A percentile compares a stretch with the other conserved stretches of the same genome.
phyloP scores from a whole-genome alignment of 2,888 invertebrate species.

The Ethmia dodecea region DNA sequence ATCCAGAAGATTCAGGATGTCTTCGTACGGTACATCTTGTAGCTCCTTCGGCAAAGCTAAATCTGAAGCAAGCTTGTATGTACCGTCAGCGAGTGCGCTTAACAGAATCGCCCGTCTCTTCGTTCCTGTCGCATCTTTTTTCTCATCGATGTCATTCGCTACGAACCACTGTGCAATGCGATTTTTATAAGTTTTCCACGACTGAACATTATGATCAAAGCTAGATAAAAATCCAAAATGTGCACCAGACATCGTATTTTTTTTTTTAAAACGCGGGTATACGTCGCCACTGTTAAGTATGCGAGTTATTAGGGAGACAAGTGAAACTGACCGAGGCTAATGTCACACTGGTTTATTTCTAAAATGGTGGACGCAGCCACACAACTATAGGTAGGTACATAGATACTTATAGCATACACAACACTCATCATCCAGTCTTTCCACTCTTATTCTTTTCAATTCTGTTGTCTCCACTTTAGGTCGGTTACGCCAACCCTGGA shows the following conservation, averaged over 20 bases:
- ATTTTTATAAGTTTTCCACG: constrained; percentile 4
- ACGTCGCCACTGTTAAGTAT: background rate
- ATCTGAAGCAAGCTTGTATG: constrained; percentile 1
- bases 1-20: constrained; percentile 3
- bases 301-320: background rate
- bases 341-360: no score
- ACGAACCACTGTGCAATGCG: background rate
- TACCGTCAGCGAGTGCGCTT: constrained; percentile 1
- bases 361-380: no score
- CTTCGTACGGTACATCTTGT: background rate
- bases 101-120: constrained; percentile 1
- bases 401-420: no score
- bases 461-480: no score
- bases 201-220: background rate
- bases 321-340: background rate
- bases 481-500: no score
- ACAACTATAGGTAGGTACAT: no score
- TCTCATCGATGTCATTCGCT: background rate
- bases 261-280: background rate
- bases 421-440: no score
- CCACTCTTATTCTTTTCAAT: no score
- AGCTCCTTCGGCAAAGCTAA: constrained; percentile 1
- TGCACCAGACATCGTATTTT: no score
- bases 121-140: background rate
- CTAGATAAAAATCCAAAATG: background rate